Percentiles rank a stretch among this genome's conserved stretches.
phyloP scores from a whole-genome alignment of 35 echinoderm and acorn worm genomes.

The Strongylocentrotus purpuratus region DNA sequence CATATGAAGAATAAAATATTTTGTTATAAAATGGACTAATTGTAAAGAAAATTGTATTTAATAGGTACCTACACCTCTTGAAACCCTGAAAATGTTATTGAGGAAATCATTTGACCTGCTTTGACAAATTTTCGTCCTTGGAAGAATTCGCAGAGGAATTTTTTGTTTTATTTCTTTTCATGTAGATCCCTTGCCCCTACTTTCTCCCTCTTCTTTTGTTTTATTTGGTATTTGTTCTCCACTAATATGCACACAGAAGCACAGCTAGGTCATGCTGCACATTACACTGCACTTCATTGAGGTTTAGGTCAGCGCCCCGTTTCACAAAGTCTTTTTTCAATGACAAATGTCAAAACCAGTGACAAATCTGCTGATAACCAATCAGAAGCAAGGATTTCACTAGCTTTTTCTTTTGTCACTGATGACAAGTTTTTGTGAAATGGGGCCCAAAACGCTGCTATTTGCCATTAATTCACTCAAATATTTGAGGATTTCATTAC shows the following conservation, averaged over 20 bases:
- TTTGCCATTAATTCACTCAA: no score
- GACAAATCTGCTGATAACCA: no score
- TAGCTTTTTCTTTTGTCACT: no score
- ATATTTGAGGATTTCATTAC: no score
- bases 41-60: neutral
- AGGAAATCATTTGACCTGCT: neutral
- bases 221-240: neutral
- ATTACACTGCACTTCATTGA: neutral
- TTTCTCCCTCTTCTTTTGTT: neutral
- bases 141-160: neutral
- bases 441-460: no score
- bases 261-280: neutral
- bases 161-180: neutral
- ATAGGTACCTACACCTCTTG: neutral
- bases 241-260: constrained; percentile 8
- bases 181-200: neutral
- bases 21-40: neutral
- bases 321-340: no score
- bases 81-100: neutral
- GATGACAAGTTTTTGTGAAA: no score
- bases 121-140: neutral
- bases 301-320: neutral
- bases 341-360: no score
- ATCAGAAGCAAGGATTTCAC: no score
- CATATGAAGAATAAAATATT: neutral